Base-by-base conservation (phyloP, 2,113 vertebrate genomes). In the Notiomystis cincta region DNA sequence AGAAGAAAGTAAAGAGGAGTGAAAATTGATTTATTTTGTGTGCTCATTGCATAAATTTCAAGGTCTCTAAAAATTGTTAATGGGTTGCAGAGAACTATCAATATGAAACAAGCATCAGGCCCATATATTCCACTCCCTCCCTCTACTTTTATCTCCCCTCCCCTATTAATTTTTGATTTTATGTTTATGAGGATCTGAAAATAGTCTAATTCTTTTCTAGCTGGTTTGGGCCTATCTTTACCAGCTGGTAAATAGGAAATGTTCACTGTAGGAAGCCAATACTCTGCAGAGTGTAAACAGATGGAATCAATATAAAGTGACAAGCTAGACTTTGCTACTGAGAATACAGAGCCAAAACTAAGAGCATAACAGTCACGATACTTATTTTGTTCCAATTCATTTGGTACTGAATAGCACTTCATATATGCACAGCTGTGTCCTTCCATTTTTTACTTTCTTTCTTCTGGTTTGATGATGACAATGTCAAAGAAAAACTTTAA, bases 221-320 rank as follows among this genome's bases (percentile, higher is more conserved):
- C 98, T 98, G 98, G 95, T 98, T 98, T 98, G 97, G 94, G 97
- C 96, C 95, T 97, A 95, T 98, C 97, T 98, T 97, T 97, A 98
- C 98, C 98, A 98, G 98, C 98, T 98, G 98, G 98, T 98, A 98
- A 98, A 98, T 98, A 98, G 98, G 98, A 98, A 98, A 98, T 97
- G 97, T 98, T 98, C 98, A 93, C 98, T 94, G 97, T 98, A 93
- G 98, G 98, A 97, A 97, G 98, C 98, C 98, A 98, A 96, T 97
- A 93, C 97, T 98, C 98, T 96, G 97, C 96, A 98, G 98, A 98
- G 98, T 97, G 98, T 98, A 98, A 98, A 98, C 98, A 98, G 98
- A 98, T 98, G 98, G 98, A 98, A 98, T 98, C 97, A 96, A 98
- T 98, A 98, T 97, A 98, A 98, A 98, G 98, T 98, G 98, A 98